Conservation (phyloP, 30 jellyfish, hydroid and myxozoan species). For the Hydractinia echinata region DNA sequence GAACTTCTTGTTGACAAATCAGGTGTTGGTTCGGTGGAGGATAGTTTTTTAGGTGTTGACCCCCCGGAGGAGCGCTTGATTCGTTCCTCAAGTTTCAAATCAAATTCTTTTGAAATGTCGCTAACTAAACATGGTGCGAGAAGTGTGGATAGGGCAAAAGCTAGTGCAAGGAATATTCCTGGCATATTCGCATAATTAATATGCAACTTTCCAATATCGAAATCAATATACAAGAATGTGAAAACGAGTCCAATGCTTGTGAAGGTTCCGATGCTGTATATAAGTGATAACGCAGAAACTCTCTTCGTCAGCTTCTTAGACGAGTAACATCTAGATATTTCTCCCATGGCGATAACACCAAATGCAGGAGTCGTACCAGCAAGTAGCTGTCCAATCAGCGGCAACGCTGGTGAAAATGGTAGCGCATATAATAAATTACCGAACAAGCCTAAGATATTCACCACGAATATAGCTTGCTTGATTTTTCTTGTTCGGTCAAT, state of each 20-base stretch:
- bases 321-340: constrained; percentile 32
- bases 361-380: constrained; percentile 47
- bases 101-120: constrained; percentile 38
- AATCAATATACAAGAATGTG: constrained; percentile 28
- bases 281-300: constrained; percentile 23
- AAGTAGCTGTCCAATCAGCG: constrained; percentile 40
- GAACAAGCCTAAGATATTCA: constrained; percentile 32
- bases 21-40: constrained; percentile 4
- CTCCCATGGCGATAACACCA: constrained; percentile 44
- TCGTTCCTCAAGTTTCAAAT: constrained; percentile 30
- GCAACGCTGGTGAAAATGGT: constrained; percentile 48
- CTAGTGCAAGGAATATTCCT: constrained; percentile 21
- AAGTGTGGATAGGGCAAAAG: constrained; percentile 2
- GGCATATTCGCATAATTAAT: constrained; percentile 41
- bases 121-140: constrained; percentile 31
- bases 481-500: constrained; percentile 33
- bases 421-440: constrained; percentile 42
- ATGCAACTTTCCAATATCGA: constrained; percentile 41
- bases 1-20: constrained; percentile 21
- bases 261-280: constrained; percentile 29
- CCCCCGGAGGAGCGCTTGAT: constrained; percentile 32
- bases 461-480: constrained; percentile 21
- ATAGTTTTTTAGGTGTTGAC: constrained; percentile 13
- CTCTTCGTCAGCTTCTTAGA: constrained; percentile 14
- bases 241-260: constrained; percentile 33